Evolutionary conservation across 2,797 vertebrate genomes (phyloP).

Genomic region (Bucorvus abyssinicus): DNA sequence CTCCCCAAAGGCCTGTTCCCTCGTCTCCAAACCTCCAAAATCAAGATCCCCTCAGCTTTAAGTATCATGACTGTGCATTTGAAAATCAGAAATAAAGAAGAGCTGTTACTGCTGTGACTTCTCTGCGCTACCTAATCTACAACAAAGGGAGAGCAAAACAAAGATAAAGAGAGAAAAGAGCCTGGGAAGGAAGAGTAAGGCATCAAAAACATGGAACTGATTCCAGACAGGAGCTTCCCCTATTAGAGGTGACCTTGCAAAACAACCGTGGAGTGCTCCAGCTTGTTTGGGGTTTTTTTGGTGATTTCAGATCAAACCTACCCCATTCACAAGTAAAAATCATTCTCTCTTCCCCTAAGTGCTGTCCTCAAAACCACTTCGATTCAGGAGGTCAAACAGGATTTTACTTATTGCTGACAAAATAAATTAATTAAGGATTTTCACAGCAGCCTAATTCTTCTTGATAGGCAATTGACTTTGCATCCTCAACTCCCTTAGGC

Average conservation of each 20-base stretch:
- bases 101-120: neutral
- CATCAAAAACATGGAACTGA: neutral
- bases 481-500: neutral
- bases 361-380: neutral
- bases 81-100: neutral
- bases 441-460: slow-evolving; percentile 13
- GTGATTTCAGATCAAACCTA: neutral
- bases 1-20: neutral
- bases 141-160: slow-evolving; percentile 16
- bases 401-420: slow-evolving; percentile 36
- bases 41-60: neutral
- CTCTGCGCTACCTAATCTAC: neutral
- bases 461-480: slow-evolving; percentile 10
- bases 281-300: neutral
- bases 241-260: neutral
- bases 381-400: neutral
- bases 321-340: neutral
- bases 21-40: neutral
- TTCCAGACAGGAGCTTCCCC: neutral
- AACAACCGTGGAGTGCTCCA: neutral
- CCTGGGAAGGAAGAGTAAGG: neutral
- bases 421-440: slow-evolving; percentile 24
- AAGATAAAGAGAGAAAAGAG: slow-evolving; percentile 27
- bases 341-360: neutral
- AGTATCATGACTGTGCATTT: neutral